phyloP scores from a whole-genome alignment of 2,113 vertebrate genomes.

The Aegithalos caudatus region DNA sequence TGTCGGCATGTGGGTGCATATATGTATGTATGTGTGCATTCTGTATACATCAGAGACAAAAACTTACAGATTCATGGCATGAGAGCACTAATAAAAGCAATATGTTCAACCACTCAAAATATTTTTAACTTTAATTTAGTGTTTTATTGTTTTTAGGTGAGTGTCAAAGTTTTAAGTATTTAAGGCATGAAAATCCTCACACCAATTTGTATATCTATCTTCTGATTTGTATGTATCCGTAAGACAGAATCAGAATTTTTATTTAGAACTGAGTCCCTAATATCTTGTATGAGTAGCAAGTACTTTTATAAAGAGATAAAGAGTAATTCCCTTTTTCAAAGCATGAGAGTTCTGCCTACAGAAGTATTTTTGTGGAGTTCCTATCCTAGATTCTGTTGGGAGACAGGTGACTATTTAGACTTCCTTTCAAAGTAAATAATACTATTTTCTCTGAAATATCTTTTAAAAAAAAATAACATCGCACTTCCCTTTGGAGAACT shows the following conservation, averaged over 20 bases:
- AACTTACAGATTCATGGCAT: fast-evolving
- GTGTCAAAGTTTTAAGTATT: not conserved
- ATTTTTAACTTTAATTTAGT: not conserved
- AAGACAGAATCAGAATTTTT: not conserved
- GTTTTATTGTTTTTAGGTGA: not conserved
- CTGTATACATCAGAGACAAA: not conserved
- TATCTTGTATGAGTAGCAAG: not conserved
- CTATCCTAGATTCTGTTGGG: not conserved
- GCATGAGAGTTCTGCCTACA: not conserved
- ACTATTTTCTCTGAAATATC: not conserved
- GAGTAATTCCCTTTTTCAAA: not conserved
- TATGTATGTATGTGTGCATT: fast-evolving
- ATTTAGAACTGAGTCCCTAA: not conserved
- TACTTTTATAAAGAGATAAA: not conserved
- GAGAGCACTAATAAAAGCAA: not conserved
- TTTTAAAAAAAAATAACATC: not conserved
- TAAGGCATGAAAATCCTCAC: not conserved
- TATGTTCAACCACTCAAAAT: not conserved
- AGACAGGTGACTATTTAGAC: not conserved
- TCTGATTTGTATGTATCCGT: not conserved
- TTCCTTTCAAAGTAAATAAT: not conserved
- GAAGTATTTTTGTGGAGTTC: not conserved
- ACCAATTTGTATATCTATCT: not conserved
- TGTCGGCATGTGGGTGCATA: too few species aligned
- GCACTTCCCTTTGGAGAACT: not conserved